A percentile compares a stretch with the other conserved stretches of the same genome.
Conservation (phyloP, 2,113 vertebrate species). For the Pygoscelis adeliae region DNA sequence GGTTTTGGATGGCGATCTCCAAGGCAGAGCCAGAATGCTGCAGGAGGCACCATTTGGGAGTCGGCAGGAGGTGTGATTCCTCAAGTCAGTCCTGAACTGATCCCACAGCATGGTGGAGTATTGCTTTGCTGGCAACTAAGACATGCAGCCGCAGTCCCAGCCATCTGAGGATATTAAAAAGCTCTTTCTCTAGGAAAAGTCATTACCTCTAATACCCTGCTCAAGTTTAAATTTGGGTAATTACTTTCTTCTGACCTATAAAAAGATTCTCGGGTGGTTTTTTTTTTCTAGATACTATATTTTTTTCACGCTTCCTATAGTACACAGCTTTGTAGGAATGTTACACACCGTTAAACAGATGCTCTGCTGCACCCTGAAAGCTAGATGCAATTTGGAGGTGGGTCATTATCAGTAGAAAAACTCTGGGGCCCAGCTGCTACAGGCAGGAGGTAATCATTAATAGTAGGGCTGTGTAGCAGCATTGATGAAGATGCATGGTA, state of each 20-base stretch:
- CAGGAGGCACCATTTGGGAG: slow-evolving; percentile 45
- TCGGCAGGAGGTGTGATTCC: slow-evolving; percentile 31
- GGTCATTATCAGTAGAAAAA: background rate
- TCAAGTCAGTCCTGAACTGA: slow-evolving; percentile 46
- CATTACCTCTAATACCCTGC: slow-evolving; percentile 27
- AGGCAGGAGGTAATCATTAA: background rate
- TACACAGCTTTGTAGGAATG: background rate
- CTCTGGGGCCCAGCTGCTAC: background rate
- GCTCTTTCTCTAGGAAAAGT: slow-evolving; percentile 31
- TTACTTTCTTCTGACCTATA: slow-evolving; percentile 26
- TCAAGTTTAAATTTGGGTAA: slow-evolving; percentile 32
- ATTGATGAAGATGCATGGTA: background rate
- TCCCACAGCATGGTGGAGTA: slow-evolving; percentile 34
- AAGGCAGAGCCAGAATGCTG: slow-evolving; percentile 17
- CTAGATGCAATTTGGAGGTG: background rate
- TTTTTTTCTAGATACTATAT: background rate
- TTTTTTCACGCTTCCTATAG: background rate
- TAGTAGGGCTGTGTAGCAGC: background rate
- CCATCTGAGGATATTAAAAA: slow-evolving; percentile 39
- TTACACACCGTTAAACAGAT: background rate
- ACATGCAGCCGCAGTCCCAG: background rate
- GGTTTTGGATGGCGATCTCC: background rate
- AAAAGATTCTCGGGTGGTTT: background rate
- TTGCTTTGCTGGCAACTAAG: slow-evolving; percentile 20
- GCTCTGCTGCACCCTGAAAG: background rate